These are phyloP conservation scores for Aleiodes testaceus DNA, from an alignment of 2,888 invertebrate species.

Conservation along the genomic window DNA sequence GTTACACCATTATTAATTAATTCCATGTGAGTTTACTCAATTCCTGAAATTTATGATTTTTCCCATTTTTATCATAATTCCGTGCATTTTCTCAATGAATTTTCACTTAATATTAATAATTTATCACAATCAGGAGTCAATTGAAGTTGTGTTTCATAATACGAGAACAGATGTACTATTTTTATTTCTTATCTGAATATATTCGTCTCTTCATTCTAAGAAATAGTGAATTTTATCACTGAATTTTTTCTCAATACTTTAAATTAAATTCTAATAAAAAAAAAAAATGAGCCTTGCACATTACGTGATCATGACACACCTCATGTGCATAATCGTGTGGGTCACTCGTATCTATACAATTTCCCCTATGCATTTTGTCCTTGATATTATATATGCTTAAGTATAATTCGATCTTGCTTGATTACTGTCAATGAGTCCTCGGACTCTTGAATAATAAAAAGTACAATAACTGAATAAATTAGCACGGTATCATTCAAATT, in stretches of 20 bases:
- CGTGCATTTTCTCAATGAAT: no score
- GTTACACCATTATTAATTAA: constrained; percentile 49
- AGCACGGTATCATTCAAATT: no score
- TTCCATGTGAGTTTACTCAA: not conserved
- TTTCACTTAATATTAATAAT: no score
- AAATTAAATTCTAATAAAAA: no score
- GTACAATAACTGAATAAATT: no score
- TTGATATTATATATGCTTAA: not conserved
- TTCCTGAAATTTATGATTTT: no score
- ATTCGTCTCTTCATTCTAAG: no score
- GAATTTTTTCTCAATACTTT: not conserved
- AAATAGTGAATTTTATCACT: no score
- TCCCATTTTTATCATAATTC: no score
- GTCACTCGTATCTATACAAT: constrained; percentile 7
- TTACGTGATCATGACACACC: constrained; percentile 20
- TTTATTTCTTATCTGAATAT: no score
- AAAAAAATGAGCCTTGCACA: not conserved
- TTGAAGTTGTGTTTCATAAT: no score
- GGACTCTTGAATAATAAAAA: not conserved
- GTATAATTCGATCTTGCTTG: constrained; percentile 23
- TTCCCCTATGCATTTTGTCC: constrained; percentile 4
- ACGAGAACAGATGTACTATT: no score
- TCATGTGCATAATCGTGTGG: not conserved
- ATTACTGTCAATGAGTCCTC: constrained; percentile 15
- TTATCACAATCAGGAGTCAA: not conserved